These are phyloP conservation scores for Pocillopora grandis DNA, from an alignment of 92 coral and sea anemone species.

Conservation along the genomic window DNA sequence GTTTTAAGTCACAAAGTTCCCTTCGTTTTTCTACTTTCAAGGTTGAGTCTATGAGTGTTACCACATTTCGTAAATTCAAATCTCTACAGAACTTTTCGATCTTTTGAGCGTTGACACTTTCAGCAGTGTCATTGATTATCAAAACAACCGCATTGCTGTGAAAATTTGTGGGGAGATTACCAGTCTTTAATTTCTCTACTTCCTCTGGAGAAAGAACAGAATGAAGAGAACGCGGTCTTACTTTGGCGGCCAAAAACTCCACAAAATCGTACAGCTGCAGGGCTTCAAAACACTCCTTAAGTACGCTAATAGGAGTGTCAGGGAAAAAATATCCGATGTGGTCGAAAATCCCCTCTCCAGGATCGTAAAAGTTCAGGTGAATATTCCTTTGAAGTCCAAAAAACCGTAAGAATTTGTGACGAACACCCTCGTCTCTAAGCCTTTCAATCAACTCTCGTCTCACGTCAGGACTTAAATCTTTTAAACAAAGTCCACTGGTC, in stretches of 20 bases:
- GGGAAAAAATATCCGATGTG: neutral
- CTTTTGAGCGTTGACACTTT: neutral
- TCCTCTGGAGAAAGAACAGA: constrained; percentile 12
- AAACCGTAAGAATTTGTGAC: neutral
- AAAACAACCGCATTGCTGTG: constrained; percentile 4
- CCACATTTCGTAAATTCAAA: neutral
- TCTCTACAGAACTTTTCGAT: neutral
- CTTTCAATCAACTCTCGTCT: neutral
- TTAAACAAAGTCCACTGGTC: neutral
- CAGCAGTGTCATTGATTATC: neutral
- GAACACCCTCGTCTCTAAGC: neutral
- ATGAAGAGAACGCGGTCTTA: constrained; percentile 18
- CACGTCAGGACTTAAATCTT: neutral
- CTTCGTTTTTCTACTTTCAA: neutral
- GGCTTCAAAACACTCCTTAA: constrained; percentile 4
- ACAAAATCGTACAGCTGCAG: constrained; percentile 18
- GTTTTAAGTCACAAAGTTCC: neutral
- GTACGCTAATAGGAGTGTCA: constrained; percentile 15
- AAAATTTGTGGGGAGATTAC: constrained; percentile 1
- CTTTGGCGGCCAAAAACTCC: constrained; percentile 16
- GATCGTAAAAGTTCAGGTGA: neutral
- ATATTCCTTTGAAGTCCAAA: neutral
- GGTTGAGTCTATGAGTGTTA: neutral
- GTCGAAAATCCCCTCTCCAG: neutral
- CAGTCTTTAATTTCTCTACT: neutral